phyloP scores from a whole-genome alignment of 1,140 invertebrate species.

The Ruditapes philippinarum region DNA sequence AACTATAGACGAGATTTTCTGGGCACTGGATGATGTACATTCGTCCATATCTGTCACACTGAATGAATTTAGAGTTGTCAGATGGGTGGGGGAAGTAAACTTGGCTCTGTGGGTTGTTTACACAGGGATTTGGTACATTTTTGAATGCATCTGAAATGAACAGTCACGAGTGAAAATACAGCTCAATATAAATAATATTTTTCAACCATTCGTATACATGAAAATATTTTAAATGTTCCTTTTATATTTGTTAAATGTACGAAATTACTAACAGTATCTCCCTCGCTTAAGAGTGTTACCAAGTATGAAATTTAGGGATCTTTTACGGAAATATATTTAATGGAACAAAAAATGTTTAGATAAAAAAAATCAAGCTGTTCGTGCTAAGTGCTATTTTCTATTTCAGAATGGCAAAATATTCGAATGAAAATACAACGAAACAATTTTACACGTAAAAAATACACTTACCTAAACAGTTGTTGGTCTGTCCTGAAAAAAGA shows the following conservation, averaged over 20 bases:
- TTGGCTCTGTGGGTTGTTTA: conserved; percentile 58
- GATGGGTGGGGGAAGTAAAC: conserved; percentile 72
- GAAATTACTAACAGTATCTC: too few relatives aligned
- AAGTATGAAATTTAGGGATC: too few relatives aligned
- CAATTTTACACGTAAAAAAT: too few relatives aligned
- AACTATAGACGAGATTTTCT: conserved; percentile 61
- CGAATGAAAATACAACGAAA: too few relatives aligned
- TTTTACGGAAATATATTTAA: too few relatives aligned
- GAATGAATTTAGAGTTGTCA: conserved; percentile 76
- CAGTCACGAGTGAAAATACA: too few relatives aligned
- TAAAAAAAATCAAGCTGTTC: too few relatives aligned
- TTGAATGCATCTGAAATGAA: conserved; percentile 67
- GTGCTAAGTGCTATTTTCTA: too few relatives aligned
- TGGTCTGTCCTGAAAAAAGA: conserved; percentile 36
- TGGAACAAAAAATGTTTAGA: too few relatives aligned
- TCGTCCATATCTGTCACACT: conserved; percentile 73
- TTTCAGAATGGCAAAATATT: too few relatives aligned
- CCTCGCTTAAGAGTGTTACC: too few relatives aligned
- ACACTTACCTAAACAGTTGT: conserved; percentile 44
- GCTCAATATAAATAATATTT: neutral
- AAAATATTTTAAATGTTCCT: neutral
- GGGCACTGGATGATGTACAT: conserved; percentile 79
- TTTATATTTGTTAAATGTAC: too few relatives aligned
- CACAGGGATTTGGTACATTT: conserved; percentile 73
- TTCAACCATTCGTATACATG: neutral